Conservation (phyloP, 2,888 invertebrate genomes). For the Thymelicus acteon region DNA sequence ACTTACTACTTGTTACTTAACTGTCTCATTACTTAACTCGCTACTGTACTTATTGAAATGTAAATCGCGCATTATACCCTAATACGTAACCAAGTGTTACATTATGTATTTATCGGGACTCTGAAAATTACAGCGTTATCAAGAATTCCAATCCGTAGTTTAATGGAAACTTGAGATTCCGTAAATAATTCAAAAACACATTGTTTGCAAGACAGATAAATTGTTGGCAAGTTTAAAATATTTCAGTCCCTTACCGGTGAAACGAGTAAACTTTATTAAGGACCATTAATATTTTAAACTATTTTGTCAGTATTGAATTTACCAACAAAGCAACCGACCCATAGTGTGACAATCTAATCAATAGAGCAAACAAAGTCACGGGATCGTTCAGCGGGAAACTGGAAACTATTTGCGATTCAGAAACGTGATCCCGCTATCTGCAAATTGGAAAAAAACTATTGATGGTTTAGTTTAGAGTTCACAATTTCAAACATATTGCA, state of each 20-base stretch:
- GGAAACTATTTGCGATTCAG: conserved; percentile 2
- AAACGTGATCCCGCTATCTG: background rate
- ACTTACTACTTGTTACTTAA: no score
- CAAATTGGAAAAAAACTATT: background rate
- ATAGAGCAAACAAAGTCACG: conserved; percentile 14
- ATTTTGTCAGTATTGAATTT: background rate
- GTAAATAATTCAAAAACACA: conserved; percentile 11
- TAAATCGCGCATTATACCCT: no score
- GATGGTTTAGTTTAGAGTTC: no score
- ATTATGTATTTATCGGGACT: background rate
- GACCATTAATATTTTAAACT: background rate
- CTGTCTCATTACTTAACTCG: no score
- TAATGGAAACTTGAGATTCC: conserved; percentile 1
- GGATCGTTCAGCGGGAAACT: background rate
- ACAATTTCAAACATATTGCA: no score
- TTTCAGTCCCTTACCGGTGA: background rate
- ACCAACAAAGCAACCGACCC: background rate
- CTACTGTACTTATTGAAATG: no score
- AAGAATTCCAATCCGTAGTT: conserved; percentile 3
- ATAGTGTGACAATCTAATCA: conserved; percentile 7
- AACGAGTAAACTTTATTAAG: background rate
- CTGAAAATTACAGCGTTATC: background rate
- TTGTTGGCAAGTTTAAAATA: background rate
- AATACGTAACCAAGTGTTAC: background rate
- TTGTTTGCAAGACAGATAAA: conserved; percentile 2